Conservation (phyloP, 2,888 invertebrate genomes). For the Antheraea assamensis region DNA sequence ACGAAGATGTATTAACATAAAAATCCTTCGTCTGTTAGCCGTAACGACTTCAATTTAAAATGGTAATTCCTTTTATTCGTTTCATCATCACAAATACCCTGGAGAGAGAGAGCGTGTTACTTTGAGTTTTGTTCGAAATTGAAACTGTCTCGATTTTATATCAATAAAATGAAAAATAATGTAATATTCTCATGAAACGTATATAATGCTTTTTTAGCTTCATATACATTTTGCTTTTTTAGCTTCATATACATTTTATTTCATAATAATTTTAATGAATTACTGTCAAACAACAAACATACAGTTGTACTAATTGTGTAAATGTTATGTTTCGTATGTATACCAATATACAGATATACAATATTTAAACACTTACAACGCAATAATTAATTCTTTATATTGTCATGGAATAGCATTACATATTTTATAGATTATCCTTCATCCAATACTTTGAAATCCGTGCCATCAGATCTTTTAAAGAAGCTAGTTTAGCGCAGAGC, state of each 20-base stretch:
- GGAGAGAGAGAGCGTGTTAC: neutral
- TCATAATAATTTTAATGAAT: neutral
- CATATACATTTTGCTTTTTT: too few species aligned
- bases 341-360: too few species aligned
- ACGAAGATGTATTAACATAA: constrained; percentile 35
- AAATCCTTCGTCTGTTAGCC: constrained; percentile 20
- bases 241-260: neutral
- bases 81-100: constrained; percentile 39
- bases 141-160: constrained; percentile 9
- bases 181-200: neutral
- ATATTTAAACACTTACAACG: neutral
- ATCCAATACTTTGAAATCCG: neutral
- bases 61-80: constrained; percentile 50
- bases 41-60: constrained; percentile 46
- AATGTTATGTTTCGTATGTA: too few species aligned
- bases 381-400: neutral
- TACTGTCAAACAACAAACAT: neutral
- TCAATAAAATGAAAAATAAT: neutral
- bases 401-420: neutral
- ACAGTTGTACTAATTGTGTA: too few species aligned
- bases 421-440: neutral
- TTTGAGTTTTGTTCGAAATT: constrained; percentile 24
- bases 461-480: neutral
- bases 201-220: neutral
- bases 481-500: constrained; percentile 1